Conservation (phyloP, 35 echinoderm and acorn worm species). For the Anneissia japonica region DNA sequence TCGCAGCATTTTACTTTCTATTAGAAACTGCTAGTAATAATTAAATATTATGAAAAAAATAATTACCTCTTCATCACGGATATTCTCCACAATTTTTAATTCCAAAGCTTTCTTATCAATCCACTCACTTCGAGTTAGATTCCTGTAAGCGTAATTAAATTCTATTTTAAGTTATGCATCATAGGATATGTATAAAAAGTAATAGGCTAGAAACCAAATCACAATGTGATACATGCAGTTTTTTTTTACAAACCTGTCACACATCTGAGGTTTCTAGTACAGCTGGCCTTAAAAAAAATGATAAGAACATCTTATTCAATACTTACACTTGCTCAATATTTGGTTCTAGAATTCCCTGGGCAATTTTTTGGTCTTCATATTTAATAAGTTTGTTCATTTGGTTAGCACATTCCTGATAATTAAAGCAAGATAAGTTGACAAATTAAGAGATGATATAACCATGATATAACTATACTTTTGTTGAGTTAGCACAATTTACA, state of each 20-base stretch:
- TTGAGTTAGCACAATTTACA: too few relatives aligned
- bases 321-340: conserved; percentile 29
- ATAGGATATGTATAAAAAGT: too few relatives aligned
- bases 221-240: too few relatives aligned
- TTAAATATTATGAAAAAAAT: not conserved
- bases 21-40: too few relatives aligned
- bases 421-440: not conserved
- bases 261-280: too few relatives aligned
- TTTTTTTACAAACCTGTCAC: too few relatives aligned
- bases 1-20: too few relatives aligned
- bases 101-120: conserved; percentile 49
- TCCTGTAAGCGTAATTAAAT: too few relatives aligned
- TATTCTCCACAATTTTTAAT: conserved; percentile 46
- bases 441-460: not conserved
- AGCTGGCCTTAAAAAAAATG: too few relatives aligned
- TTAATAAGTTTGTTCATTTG: conserved; percentile 15
- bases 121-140: conserved; percentile 71
- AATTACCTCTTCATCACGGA: conserved; percentile 60
- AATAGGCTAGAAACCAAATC: too few relatives aligned
- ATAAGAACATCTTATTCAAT: not conserved
- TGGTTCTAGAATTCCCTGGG: conserved; percentile 19
- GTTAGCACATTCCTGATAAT: conserved; percentile 6
- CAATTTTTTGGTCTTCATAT: conserved; percentile 14
- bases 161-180: too few relatives aligned
- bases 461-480: not conserved